Percentiles rank a stretch among this genome's conserved stretches.
phyloP scores from a whole-genome alignment of 2,888 invertebrate species.

The Mythimna impura region DNA sequence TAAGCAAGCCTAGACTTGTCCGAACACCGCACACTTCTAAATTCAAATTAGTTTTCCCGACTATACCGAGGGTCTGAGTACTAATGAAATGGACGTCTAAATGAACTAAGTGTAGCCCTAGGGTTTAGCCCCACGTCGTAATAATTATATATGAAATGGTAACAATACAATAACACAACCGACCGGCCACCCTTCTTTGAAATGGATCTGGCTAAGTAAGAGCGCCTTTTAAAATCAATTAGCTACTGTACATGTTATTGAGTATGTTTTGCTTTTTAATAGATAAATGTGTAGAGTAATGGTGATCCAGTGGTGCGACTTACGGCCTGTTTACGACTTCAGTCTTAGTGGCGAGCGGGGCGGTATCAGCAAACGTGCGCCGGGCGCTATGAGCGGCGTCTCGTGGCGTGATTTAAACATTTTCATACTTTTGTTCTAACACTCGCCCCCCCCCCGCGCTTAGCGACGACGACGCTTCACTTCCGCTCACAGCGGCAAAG shows the following conservation, averaged over 20 bases:
- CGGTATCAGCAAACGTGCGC: no score
- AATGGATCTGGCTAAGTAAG: conserved; percentile 56
- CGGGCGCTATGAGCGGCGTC: no score
- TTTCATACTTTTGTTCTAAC: no score
- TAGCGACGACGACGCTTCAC: no score
- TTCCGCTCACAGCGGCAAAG: no score
- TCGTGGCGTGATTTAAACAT: no score
- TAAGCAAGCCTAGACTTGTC: not conserved
- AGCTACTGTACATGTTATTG: not conserved
- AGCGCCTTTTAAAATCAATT: conserved; percentile 46
- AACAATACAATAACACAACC: conserved; percentile 44
- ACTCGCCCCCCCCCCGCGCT: no score
- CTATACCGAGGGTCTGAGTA: conserved; percentile 1
- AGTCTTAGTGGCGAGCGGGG: no score
- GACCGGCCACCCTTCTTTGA: conserved; percentile 62
- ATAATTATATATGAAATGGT: conserved; percentile 75
- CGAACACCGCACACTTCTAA: not conserved
- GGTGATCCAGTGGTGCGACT: no score
- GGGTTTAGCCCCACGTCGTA: conserved; percentile 67
- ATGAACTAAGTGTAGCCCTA: conserved; percentile 51
- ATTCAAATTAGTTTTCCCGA: not conserved
- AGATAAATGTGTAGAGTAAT: no score
- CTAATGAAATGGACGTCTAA: conserved; percentile 47
- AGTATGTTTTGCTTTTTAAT: no score
- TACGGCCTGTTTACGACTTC: no score